Evolutionary conservation across 2,797 vertebrate species (phyloP).

Genomic region (Phataginus tetradactyla): DNA sequence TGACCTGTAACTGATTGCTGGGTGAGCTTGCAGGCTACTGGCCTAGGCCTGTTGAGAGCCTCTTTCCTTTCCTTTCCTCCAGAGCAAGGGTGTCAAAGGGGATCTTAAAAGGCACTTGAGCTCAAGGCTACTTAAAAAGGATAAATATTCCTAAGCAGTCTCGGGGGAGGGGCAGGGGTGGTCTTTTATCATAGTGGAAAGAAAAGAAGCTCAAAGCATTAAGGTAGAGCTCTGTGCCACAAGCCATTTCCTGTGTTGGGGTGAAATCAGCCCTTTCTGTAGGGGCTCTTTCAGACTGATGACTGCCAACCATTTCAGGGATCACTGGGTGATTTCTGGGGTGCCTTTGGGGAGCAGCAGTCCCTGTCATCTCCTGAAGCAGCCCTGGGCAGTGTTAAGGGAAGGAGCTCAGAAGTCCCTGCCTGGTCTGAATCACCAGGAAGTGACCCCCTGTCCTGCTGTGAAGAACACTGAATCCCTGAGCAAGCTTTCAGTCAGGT

Average conservation of each 20-base stretch:
- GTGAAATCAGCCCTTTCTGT: not conserved
- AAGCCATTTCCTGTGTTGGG: not conserved
- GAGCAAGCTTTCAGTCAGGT: not conserved
- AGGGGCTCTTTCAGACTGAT: not conserved
- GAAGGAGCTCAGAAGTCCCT: not conserved
- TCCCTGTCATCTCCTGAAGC: not conserved
- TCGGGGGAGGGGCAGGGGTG: not conserved
- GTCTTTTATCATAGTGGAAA: not conserved
- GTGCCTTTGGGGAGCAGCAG: not conserved
- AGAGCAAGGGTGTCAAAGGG: not conserved
- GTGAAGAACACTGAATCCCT: not conserved
- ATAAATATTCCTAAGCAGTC: not conserved
- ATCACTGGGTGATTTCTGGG: not conserved
- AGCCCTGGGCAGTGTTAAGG: not conserved
- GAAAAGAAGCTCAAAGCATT: not conserved
- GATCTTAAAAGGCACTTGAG: not conserved
- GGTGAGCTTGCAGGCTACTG: not conserved
- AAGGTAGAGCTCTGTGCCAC: not conserved
- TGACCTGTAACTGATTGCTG: not conserved
- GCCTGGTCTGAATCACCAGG: not conserved
- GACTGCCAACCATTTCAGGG: not conserved
- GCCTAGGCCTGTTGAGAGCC: not conserved
- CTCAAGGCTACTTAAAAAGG: not conserved
- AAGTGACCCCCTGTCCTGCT: not conserved
- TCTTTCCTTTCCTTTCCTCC: not conserved